Evolutionary conservation across 1,140 invertebrate genomes (phyloP).

Genomic region (Bombus soroeensis): DNA sequence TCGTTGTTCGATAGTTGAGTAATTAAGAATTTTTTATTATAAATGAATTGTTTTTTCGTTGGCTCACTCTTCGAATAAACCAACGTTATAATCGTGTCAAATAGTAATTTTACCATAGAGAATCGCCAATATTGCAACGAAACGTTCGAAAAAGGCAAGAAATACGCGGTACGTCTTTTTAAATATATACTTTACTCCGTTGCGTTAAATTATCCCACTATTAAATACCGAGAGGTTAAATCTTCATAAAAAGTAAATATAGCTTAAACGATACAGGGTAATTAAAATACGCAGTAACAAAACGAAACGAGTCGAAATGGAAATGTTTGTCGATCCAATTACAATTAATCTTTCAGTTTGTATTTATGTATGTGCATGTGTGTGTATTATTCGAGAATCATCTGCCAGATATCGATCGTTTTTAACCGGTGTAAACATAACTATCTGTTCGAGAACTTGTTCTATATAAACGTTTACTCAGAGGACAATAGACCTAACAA

Average conservation of each 20-base stretch:
- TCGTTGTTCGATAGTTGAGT: too few relatives aligned
- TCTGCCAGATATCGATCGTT: constrained; percentile 8
- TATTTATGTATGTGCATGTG: not conserved
- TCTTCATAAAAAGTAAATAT: constrained; percentile 20
- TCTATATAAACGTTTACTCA: constrained; percentile 52
- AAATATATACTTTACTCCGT: constrained; percentile 4
- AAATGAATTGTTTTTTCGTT: not conserved
- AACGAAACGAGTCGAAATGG: constrained; percentile 31
- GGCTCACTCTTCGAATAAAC: too few relatives aligned
- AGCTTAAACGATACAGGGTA: constrained; percentile 19
- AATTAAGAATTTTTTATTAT: too few relatives aligned
- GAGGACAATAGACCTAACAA: constrained; percentile 59
- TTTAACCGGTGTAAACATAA: constrained; percentile 34
- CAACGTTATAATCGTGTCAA: not conserved
- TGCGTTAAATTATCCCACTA: constrained; percentile 37
- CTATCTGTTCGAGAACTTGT: constrained; percentile 50
- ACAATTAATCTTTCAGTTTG: not conserved
- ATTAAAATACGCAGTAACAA: constrained; percentile 35
- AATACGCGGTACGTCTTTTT: constrained; percentile 18
- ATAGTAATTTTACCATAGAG: too few relatives aligned
- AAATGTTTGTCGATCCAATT: constrained; percentile 11
- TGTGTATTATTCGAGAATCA: not conserved
- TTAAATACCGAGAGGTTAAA: constrained; percentile 22
- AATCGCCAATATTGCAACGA: constrained; percentile 18
- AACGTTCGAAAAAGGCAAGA: constrained; percentile 51